Evolutionary conservation across 2,113 vertebrate species (phyloP).

Genomic region (Prochilodus magdalenae): DNA sequence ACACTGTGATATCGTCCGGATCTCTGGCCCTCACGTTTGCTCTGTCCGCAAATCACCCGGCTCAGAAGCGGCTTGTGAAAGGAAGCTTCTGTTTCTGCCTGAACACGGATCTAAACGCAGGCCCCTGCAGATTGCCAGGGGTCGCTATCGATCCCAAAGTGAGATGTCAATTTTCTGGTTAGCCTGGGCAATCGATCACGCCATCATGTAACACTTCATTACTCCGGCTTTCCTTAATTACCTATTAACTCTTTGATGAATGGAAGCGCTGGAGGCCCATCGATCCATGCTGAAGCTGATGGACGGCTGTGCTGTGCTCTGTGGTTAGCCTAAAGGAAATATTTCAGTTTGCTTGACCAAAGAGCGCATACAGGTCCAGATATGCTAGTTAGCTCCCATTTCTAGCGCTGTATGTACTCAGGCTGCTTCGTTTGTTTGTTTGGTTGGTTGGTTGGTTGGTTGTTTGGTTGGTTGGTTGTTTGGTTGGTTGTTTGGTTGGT

Average conservation of each 20-base stretch:
- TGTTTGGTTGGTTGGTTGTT: no score
- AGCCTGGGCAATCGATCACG: conserved; percentile 45
- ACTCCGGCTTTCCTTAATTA: conserved; percentile 44
- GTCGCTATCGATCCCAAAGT: conserved; percentile 41
- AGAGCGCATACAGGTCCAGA: no score
- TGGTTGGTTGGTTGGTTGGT: no score
- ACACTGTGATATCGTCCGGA: not conserved
- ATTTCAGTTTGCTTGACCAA: not conserved
- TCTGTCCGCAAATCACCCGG: not conserved
- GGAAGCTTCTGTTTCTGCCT: not conserved
- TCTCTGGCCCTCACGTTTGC: not conserved
- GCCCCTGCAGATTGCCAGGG: conserved; percentile 13
- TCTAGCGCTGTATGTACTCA: no score
- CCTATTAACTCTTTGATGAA: conserved; percentile 49
- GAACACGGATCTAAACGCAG: conserved; percentile 13
- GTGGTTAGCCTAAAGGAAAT: not conserved
- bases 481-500: no score
- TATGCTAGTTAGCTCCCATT: no score
- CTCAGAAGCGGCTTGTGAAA: not conserved
- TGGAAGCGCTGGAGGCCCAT: conserved; percentile 33
- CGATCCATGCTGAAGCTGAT: conserved; percentile 38
- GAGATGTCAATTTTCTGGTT: conserved; percentile 43
- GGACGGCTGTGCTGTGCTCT: not conserved
- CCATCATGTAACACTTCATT: conserved; percentile 27
- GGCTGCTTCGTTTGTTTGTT: no score